These are phyloP conservation scores for Myotis findleyi DNA, from an alignment of 2,797 vertebrate species.

Conservation along the genomic window DNA sequence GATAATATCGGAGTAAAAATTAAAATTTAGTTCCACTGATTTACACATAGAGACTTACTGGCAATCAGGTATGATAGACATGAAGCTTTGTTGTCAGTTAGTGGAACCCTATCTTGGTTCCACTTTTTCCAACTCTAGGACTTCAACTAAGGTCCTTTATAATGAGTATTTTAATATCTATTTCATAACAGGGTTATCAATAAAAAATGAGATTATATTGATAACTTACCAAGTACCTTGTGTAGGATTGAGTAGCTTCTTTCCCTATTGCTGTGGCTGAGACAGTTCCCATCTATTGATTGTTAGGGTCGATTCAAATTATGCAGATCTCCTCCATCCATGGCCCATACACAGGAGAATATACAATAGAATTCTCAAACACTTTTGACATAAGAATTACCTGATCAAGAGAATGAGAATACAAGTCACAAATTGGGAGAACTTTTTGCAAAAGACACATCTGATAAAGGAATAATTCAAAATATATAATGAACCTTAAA, in stretches of 20 bases:
- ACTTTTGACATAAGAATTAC: background rate
- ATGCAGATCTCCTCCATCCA: background rate
- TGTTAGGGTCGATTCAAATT: background rate
- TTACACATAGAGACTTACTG: background rate
- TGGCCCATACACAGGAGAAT: background rate
- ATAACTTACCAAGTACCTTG: background rate
- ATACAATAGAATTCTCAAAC: background rate
- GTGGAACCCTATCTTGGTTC: background rate
- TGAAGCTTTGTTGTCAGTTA: background rate
- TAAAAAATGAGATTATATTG: background rate
- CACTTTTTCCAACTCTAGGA: background rate
- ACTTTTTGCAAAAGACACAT: background rate
- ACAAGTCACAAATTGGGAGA: background rate
- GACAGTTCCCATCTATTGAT: background rate
- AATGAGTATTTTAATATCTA: background rate
- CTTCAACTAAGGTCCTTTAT: background rate
- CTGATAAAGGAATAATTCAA: background rate
- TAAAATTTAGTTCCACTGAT: background rate
- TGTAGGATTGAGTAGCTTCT: background rate
- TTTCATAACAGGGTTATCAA: slow-evolving; percentile 20
- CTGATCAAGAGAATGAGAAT: background rate
- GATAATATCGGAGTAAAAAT: background rate
- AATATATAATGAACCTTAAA: background rate
- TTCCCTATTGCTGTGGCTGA: background rate
- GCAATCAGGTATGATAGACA: background rate